A percentile compares a stretch with the other conserved stretches of the same genome.
phyloP scores from a whole-genome alignment of 2,797 vertebrate genomes.

The Lacerta viridis region DNA sequence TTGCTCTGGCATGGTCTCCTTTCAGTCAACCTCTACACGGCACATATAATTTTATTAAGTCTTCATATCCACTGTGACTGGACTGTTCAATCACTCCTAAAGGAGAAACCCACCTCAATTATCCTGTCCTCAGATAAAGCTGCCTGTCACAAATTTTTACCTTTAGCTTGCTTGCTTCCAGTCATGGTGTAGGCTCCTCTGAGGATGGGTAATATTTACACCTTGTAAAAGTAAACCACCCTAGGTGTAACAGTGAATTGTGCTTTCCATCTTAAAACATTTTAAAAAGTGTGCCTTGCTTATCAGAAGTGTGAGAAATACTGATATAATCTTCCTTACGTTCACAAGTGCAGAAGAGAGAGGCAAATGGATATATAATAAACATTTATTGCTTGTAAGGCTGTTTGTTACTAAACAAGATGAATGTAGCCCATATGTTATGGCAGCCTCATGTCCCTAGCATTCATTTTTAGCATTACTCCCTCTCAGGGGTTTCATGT shows the following conservation, averaged over 20 bases:
- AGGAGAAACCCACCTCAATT: not conserved
- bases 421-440: not conserved
- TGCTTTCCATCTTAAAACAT: not conserved
- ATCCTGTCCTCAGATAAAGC: not conserved
- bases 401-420: not conserved
- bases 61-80: not conserved
- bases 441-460: not conserved
- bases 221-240: not conserved
- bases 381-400: not conserved
- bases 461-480: not conserved
- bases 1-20: not conserved
- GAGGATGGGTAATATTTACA: too few species aligned
- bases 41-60: not conserved
- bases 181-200: not conserved
- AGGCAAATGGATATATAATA: not conserved
- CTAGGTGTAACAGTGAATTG: not conserved
- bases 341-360: not conserved
- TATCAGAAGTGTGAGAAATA: not conserved
- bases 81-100: not conserved
- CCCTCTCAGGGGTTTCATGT: not conserved
- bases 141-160: too few species aligned
- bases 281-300: not conserved
- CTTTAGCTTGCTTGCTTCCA: not conserved
- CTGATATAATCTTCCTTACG: not conserved
- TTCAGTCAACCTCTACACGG: not conserved